Percentiles rank a stretch among this genome's conserved stretches.
Conservation (phyloP, 2,888 invertebrate genomes). For the Acrocera orbiculus region DNA sequence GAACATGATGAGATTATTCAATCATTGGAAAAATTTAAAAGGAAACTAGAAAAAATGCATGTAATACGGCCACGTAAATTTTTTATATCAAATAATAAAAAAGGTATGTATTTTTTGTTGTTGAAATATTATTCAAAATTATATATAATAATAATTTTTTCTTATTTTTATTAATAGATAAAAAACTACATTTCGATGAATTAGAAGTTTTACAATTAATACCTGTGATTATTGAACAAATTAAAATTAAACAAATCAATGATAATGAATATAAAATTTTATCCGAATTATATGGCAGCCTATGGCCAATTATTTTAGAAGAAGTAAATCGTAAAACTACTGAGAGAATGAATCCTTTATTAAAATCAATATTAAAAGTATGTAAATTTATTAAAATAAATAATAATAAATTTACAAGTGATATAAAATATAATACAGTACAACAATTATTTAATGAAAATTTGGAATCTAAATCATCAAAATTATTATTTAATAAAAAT, state of each 20-base stretch:
- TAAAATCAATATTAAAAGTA: conserved; percentile 6
- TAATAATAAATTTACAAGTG: conserved; percentile 5
- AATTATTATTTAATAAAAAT: conserved; percentile 6
- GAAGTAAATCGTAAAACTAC: conserved; percentile 4
- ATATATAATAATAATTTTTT: no score
- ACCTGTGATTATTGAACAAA: conserved; percentile 8
- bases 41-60: no score
- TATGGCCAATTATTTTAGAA: conserved; percentile 8
- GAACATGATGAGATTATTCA: no score
- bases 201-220: conserved; percentile 3
- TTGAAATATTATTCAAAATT: neutral
- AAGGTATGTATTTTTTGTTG: no score
- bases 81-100: no score
- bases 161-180: neutral
- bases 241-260: conserved; percentile 1
- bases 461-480: conserved; percentile 1
- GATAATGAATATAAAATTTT: conserved; percentile 3
- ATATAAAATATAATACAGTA: conserved; percentile 2
- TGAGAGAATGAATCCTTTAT: conserved; percentile 9
- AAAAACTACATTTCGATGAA: neutral
- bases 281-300: conserved; percentile 9
- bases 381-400: neutral
- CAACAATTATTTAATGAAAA: no score
- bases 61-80: no score
- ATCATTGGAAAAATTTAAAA: no score